Evolutionary conservation across 2,113 vertebrate genomes (phyloP).

Genomic region (human (Homo sapiens)): GRCh38 chr11:82897501-82898000

Average conservation of each 20-base stretch:
- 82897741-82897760: not conserved
- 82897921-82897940: constrained; percentile 42
- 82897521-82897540: not conserved
- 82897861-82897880: not conserved
- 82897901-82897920: not conserved
- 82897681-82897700: not conserved
- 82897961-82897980: not conserved
- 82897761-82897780: not conserved
- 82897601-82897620: not conserved
- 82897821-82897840: not conserved
- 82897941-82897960: not conserved
- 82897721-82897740: not conserved
- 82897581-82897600: not conserved
- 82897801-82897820: not conserved
- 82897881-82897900: not conserved
- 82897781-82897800: not conserved
- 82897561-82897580: not conserved
- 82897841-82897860: not conserved
- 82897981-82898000: constrained; percentile 6
- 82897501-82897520: not conserved
- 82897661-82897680: not conserved
- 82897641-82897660: not conserved
- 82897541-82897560: not conserved
- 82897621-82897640: not conserved
- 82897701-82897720: not conserved